These are phyloP conservation scores for Formica selysi DNA, from an alignment of 1,140 invertebrate genomes.

Conservation along the genomic window DNA sequence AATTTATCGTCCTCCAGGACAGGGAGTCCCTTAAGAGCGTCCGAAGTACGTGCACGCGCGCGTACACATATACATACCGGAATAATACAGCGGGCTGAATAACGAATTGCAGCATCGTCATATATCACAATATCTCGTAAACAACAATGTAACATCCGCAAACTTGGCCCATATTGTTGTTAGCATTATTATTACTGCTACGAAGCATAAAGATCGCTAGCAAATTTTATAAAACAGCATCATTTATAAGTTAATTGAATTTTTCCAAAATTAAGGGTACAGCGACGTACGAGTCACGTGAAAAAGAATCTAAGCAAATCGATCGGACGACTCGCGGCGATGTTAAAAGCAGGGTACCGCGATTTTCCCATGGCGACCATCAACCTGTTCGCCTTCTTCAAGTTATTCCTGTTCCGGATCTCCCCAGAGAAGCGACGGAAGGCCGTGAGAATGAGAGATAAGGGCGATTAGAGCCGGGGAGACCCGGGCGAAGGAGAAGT, in stretches of 20 bases:
- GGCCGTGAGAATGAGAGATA: slow-evolving; percentile 55
- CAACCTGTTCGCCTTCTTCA: slow-evolving; percentile 31
- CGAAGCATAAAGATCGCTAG: slow-evolving; percentile 2
- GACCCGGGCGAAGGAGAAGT: slow-evolving; percentile 24
- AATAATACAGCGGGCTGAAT: slow-evolving; percentile 56
- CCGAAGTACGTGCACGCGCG: slow-evolving; percentile 47
- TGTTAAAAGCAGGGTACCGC: neutral
- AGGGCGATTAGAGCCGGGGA: slow-evolving; percentile 47
- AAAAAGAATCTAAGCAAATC: slow-evolving; percentile 25
- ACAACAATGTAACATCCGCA: slow-evolving; percentile 47
- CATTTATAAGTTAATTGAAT: slow-evolving; percentile 21
- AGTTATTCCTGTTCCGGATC: slow-evolving; percentile 32
- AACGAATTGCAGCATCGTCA: slow-evolving; percentile 45
- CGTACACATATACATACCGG: slow-evolving; percentile 30
- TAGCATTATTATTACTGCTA: neutral
- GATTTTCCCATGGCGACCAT: slow-evolving; percentile 53
- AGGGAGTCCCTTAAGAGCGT: slow-evolving; percentile 67
- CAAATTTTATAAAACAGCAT: neutral
- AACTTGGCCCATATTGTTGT: slow-evolving; percentile 22
- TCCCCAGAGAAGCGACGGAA: slow-evolving; percentile 28
- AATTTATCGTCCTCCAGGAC: slow-evolving; percentile 75
- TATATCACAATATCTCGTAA: slow-evolving; percentile 57
- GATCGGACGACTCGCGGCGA: slow-evolving; percentile 22
- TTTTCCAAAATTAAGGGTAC: neutral
- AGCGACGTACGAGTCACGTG: neutral